Base-by-base conservation (phyloP, 2,888 invertebrate genomes). In the Ophion slaviceki region DNA sequence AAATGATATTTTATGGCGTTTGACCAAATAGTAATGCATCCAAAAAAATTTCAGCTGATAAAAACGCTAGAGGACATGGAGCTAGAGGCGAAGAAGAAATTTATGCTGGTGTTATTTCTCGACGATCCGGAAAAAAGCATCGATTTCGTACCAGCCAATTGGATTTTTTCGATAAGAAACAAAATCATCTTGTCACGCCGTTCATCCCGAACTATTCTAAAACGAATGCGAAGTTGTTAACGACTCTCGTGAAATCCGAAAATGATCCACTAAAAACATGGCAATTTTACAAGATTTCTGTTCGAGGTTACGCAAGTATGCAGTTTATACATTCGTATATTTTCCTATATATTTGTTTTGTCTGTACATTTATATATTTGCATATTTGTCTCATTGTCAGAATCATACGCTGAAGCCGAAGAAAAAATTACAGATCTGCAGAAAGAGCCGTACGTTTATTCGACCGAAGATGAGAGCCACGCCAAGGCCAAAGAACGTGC, bases 241-340 rank as follows among this genome's bases (percentile, higher is more conserved):
- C 7, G 64, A 36, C 36, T 5, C 36, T 36, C 36, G 36, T 36
- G 0, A 36, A 36, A 36, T 36, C 36, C 36, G 36, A 36, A 36
- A 36, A 2, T 36, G 2, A 36, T 36, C 36, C 36, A 36, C 36
- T 2, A 36, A 36, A 36, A 47, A 70, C 80, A 53, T 80, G 80
- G 80, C 11, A 47, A 67, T 20, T 71, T n/a, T 45, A 74, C 45
- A 62, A 74, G 7, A 66, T 74, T 53, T 80, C 80, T 6, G 36
- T 80, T 14, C 71, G 74, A 80, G 74, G 80, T 74, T 74, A 53
- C 28, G 74, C 80, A 61, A 66, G 80, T 80, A 64, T 32, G 64
- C 64, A 64, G 59, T 59, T 59, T 20, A 7, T 57, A 57, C 57
- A 57, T 17, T 17, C 17, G 17, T 57, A 57, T 57, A 57, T 57